A percentile compares a stretch with the other conserved stretches of the same genome.
These are phyloP conservation scores for Crocallis elinguaria DNA, from an alignment of 2,888 invertebrate genomes.

Conservation along the genomic window DNA sequence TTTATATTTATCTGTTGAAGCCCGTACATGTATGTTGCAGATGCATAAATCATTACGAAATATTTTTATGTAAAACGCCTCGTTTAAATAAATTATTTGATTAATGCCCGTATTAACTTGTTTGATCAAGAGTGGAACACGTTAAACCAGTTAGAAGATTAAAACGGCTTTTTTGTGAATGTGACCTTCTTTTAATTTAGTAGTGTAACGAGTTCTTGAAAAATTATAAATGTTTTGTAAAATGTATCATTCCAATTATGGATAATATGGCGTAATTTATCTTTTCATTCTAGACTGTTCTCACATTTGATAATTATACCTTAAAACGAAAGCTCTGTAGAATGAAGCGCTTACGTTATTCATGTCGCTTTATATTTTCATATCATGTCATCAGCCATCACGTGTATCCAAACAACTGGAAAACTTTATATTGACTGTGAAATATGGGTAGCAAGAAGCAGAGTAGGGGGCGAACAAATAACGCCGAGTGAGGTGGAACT, in stretches of 20 bases:
- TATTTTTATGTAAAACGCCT: background rate
- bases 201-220: slow-evolving; percentile 6
- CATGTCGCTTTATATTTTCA: no score
- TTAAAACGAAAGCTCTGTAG: no score
- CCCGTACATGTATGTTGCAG: background rate
- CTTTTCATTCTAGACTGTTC: no score
- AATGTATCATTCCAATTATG: background rate
- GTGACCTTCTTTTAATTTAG: slow-evolving; percentile 21
- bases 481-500: slow-evolving; percentile 61
- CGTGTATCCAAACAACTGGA: no score
- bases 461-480: slow-evolving; percentile 55
- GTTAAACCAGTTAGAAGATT: slow-evolving; percentile 14
- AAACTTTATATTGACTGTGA: no score
- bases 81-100: slow-evolving; percentile 3
- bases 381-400: no score
- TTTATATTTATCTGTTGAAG: background rate
- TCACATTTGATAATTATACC: no score
- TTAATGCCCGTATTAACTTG: background rate
- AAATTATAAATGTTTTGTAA: background rate
- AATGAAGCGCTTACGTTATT: no score
- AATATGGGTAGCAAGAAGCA: slow-evolving; percentile 53
- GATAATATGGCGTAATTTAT: background rate
- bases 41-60: background rate
- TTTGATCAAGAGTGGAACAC: slow-evolving; percentile 11
- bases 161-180: slow-evolving; percentile 12